A percentile compares a stretch with the other conserved stretches of the same genome.
phyloP scores from a whole-genome alignment of 2,888 invertebrate species.

The Tachina grossa region DNA sequence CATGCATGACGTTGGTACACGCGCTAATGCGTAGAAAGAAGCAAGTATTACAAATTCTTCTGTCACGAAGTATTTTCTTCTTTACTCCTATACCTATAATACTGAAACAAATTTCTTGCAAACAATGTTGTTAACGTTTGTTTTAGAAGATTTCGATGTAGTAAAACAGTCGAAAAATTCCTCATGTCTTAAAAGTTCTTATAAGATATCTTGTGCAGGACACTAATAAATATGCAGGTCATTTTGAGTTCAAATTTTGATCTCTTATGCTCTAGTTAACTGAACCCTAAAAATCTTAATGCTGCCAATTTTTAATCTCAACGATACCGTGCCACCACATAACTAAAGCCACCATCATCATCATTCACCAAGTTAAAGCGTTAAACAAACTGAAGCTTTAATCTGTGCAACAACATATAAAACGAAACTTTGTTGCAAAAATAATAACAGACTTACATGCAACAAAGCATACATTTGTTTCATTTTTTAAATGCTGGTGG shows the following conservation, averaged over 20 bases:
- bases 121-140: too few relatives aligned
- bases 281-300: background rate
- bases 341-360: background rate
- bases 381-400: conserved; percentile 14
- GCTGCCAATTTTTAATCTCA: conserved; percentile 2
- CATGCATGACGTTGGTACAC: too few relatives aligned
- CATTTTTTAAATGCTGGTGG: conserved; percentile 37
- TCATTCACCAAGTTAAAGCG: background rate
- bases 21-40: too few relatives aligned
- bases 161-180: too few relatives aligned
- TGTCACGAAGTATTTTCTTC: too few relatives aligned
- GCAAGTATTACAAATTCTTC: too few relatives aligned
- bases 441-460: conserved; percentile 55
- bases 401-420: conserved; percentile 37
- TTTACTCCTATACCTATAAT: too few relatives aligned
- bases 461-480: conserved; percentile 31
- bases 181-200: too few relatives aligned
- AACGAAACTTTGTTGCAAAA: conserved; percentile 41
- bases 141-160: too few relatives aligned
- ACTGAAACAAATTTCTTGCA: too few relatives aligned
- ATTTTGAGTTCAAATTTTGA: background rate
- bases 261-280: background rate
- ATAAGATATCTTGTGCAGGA: too few relatives aligned
- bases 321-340: background rate
- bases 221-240: background rate